These are phyloP conservation scores for Leucophora obtusa DNA, from an alignment of 2,888 invertebrate species.

Conservation along the genomic window DNA sequence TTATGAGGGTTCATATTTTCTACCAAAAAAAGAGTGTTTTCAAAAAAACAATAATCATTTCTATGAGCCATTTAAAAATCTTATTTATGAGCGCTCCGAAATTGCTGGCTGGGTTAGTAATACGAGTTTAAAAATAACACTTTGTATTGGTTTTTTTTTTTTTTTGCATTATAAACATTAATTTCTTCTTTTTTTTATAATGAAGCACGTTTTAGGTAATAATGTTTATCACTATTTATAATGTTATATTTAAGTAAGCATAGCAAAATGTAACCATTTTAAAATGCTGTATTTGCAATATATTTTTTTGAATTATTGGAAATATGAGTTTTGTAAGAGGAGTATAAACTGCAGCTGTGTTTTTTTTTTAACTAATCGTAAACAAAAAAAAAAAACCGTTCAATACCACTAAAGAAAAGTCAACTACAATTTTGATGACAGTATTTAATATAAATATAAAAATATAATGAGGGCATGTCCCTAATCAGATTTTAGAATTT, in stretches of 20 bases:
- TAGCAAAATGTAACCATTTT: background rate
- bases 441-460: too few relatives aligned
- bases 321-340: constrained; percentile 1
- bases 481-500: too few relatives aligned
- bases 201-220: constrained; percentile 29
- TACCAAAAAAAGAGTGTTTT: too few relatives aligned
- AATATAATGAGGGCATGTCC: too few relatives aligned
- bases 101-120: too few relatives aligned
- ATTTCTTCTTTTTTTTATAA: constrained; percentile 5
- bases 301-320: background rate
- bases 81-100: too few relatives aligned
- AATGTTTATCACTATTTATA: constrained; percentile 14
- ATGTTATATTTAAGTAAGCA: constrained; percentile 19
- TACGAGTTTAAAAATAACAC: constrained; percentile 19
- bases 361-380: background rate
- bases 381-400: background rate
- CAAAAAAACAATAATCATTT: too few relatives aligned
- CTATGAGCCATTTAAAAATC: too few relatives aligned
- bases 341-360: background rate
- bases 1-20: too few relatives aligned
- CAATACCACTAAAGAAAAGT: background rate
- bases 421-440: background rate
- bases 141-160: background rate
- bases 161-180: background rate
- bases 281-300: background rate